Evolutionary conservation across 2,113 vertebrate genomes (phyloP).

Genomic region (Cichladusa arquata): DNA sequence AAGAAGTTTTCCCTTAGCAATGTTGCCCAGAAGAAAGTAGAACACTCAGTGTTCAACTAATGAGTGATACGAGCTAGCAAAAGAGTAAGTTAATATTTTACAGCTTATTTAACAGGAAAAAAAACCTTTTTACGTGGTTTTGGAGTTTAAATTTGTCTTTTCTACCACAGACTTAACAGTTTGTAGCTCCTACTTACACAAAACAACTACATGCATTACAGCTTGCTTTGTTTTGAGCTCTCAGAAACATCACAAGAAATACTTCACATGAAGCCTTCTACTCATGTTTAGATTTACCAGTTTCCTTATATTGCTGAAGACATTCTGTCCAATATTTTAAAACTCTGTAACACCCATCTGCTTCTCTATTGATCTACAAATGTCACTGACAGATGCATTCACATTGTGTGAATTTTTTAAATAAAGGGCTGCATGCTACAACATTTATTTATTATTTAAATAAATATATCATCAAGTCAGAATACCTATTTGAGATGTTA

Average conservation of each 20-base stretch:
- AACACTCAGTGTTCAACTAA: background rate
- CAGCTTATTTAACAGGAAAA: background rate
- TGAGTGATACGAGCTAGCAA: background rate
- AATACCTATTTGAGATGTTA: background rate
- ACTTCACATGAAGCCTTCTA: background rate
- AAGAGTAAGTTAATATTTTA: background rate
- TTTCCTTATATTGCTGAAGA: background rate
- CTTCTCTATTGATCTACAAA: background rate
- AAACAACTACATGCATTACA: background rate
- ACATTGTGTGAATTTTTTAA: background rate
- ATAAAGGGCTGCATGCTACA: background rate
- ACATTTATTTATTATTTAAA: background rate
- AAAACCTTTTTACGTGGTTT: background rate
- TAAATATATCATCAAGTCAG: background rate
- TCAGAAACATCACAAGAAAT: background rate
- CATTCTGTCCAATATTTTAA: background rate
- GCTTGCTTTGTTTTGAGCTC: background rate
- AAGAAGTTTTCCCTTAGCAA: background rate
- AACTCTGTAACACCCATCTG: background rate
- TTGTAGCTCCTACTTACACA: background rate
- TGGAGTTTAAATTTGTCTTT: background rate
- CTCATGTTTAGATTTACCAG: background rate
- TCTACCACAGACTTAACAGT: background rate
- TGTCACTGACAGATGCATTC: background rate
- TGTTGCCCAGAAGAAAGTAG: background rate